A percentile compares a stretch with the other conserved stretches of the same genome.
Conservation (phyloP, 2,888 invertebrate species). For the Lepidocyrtoides sp. region DNA sequence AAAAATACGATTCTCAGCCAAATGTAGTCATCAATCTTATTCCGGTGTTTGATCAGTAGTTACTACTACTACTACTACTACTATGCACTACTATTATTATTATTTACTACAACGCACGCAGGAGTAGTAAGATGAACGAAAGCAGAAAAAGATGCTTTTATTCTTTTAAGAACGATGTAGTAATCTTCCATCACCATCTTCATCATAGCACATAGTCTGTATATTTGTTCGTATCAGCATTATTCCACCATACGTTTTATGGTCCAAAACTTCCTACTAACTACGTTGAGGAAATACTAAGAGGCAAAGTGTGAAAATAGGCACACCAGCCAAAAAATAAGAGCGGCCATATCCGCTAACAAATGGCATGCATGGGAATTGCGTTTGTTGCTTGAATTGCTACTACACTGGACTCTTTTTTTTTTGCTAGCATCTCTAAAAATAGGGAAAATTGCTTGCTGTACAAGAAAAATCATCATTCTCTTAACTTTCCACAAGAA, state of each 20-base stretch:
- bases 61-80: constrained; percentile 15
- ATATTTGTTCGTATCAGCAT: not conserved
- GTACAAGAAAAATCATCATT: not conserved
- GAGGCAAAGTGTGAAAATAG: constrained; percentile 49
- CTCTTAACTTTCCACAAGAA: not conserved
- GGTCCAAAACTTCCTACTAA: constrained; percentile 16
- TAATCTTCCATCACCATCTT: constrained; percentile 40
- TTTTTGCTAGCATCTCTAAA: not conserved
- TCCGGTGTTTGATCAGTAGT: constrained; percentile 15
- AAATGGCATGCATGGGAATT: constrained; percentile 47
- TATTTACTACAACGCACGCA: not conserved
- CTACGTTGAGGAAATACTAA: not conserved
- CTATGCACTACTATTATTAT: no score
- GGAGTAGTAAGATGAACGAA: not conserved
- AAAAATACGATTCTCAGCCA: not conserved
- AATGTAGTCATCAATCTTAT: constrained; percentile 43
- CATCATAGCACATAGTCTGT: not conserved
- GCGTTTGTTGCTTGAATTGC: constrained; percentile 21
- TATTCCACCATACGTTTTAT: constrained; percentile 35
- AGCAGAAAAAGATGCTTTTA: constrained; percentile 17
- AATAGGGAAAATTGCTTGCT: not conserved
- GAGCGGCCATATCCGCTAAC: constrained; percentile 33
- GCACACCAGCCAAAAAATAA: constrained; percentile 21
- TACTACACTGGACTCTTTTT: not conserved
- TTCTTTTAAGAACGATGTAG: constrained; percentile 13